These are phyloP conservation scores for Drosophila rhopaloa DNA, from an alignment of 1,140 invertebrate genomes.

Conservation along the genomic window DNA sequence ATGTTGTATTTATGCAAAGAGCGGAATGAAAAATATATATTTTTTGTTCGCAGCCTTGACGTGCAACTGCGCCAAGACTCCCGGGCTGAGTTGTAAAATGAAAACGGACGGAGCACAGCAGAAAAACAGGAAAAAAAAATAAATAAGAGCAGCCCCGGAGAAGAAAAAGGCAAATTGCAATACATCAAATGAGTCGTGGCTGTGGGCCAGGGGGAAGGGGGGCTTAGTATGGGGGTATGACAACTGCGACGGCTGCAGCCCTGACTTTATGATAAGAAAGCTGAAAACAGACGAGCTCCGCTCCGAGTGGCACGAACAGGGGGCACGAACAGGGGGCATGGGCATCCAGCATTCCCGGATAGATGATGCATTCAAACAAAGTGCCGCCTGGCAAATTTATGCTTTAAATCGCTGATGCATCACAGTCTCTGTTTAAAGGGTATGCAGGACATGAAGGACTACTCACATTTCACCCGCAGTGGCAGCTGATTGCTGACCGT, in stretches of 20 bases:
- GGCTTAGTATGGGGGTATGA: conserved; percentile 25
- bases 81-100: conserved; percentile 58
- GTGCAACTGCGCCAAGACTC: conserved; percentile 64
- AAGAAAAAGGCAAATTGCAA: conserved; percentile 62
- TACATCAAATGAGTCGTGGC: conserved; percentile 66
- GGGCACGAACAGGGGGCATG: neutral
- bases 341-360: conserved; percentile 38
- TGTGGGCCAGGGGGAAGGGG: neutral
- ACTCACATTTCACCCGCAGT: conserved; percentile 94
- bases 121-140: conserved; percentile 9
- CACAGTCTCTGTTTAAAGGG: conserved; percentile 36
- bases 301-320: conserved; percentile 8
- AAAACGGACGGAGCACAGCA: conserved; percentile 41
- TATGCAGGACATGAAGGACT: neutral
- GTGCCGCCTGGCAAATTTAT: conserved; percentile 62
- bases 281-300: conserved; percentile 39
- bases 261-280: conserved; percentile 74
- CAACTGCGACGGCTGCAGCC: conserved; percentile 52
- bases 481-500: conserved; percentile 91
- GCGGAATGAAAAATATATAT: conserved; percentile 71
- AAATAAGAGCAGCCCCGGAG: conserved; percentile 27
- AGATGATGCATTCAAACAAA: conserved; percentile 69
- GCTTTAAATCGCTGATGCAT: conserved; percentile 57
- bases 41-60: conserved; percentile 76
- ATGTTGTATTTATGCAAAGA: conserved; percentile 82